Percentiles rank a stretch among this genome's conserved stretches.
Conservation (phyloP, 2,797 vertebrate genomes). For the Dallia pectoralis region DNA sequence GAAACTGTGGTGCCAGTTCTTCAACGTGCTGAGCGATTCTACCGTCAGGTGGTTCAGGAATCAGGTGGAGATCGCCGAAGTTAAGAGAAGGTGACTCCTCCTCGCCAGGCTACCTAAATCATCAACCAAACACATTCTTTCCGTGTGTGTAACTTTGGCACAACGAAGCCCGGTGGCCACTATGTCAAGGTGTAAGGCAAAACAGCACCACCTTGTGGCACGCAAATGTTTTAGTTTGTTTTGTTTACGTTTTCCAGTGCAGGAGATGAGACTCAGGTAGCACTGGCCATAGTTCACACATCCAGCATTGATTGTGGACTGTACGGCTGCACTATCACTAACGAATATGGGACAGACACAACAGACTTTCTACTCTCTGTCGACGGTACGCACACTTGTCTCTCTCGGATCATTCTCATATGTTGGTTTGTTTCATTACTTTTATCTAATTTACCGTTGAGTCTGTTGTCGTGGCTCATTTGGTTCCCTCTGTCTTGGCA, state of each 20-base stretch:
- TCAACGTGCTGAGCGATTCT: constrained; percentile 91
- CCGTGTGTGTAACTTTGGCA: too few relatives aligned
- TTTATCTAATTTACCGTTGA: constrained; percentile 7
- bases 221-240: not conserved
- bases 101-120: not conserved
- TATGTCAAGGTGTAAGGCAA: not conserved
- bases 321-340: constrained; percentile 86
- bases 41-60: constrained; percentile 87
- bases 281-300: constrained; percentile 85
- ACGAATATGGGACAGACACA: constrained; percentile 83
- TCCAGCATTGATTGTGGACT: constrained; percentile 83
- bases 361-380: constrained; percentile 86
- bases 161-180: not conserved
- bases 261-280: constrained; percentile 87
- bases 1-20: constrained; percentile 98
- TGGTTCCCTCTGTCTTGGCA: constrained; percentile 46
- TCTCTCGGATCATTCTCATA: not conserved
- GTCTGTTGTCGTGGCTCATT: constrained; percentile 3
- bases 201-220: not conserved
- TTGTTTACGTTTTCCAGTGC: constrained; percentile 68
- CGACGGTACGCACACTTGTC: constrained; percentile 72
- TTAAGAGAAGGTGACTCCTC: constrained; percentile 77
- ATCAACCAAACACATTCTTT: not conserved
- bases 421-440: not conserved
- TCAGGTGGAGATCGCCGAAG: constrained; percentile 77